Percentiles rank a stretch among this genome's conserved stretches.
These are phyloP conservation scores for Lophotriccus pileatus DNA, from an alignment of 2,797 vertebrate genomes.

Conservation along the genomic window DNA sequence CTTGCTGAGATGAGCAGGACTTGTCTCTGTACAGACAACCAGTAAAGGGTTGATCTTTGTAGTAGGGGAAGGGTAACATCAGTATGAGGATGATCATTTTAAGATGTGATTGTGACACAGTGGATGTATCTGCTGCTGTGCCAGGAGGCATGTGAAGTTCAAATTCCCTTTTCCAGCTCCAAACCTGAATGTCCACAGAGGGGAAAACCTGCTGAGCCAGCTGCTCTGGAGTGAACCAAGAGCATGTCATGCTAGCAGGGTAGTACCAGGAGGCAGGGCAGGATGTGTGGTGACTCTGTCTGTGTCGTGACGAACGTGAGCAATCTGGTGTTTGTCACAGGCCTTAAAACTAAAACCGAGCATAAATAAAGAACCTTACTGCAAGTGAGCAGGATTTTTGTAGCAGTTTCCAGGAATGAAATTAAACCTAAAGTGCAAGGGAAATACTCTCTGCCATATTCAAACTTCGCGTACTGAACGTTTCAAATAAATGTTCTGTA, in stretches of 20 bases:
- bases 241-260: rapidly evolving
- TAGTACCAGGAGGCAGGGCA: neutral
- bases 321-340: conserved; percentile 56
- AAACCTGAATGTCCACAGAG: neutral
- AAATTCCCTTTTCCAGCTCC: neutral
- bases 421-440: conserved; percentile 14
- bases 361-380: conserved; percentile 15
- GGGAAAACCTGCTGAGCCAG: neutral
- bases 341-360: conserved; percentile 38
- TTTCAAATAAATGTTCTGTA: conserved; percentile 50
- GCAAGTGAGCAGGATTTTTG: neutral
- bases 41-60: neutral
- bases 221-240: neutral
- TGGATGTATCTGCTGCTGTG: neutral
- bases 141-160: neutral
- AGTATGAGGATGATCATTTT: neutral
- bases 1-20: neutral
- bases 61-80: rapidly evolving
- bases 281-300: neutral
- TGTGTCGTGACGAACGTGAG: neutral
- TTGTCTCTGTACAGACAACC: neutral
- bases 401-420: conserved; percentile 19
- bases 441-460: neutral
- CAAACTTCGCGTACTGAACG: conserved; percentile 26
- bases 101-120: neutral